Evolutionary conservation across 2,113 vertebrate species (phyloP).

Genomic region (Dendrocopos noguchii): DNA sequence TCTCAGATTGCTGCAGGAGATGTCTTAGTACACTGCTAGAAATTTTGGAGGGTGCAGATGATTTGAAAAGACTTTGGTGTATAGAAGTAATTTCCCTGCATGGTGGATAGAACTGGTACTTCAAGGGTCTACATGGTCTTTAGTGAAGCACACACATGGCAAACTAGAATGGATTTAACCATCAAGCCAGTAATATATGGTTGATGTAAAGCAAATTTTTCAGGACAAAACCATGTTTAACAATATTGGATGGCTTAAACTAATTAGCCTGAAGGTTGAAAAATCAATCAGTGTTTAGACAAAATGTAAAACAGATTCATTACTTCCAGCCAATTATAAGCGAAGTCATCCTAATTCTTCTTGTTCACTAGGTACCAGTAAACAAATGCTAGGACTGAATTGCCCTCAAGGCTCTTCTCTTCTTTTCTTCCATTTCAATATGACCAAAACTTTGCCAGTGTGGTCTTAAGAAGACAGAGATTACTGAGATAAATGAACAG

Average conservation of each 20-base stretch:
- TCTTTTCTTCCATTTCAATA: background rate
- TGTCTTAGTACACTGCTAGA: background rate
- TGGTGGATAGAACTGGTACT: background rate
- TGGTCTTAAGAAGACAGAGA: background rate
- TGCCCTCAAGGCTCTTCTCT: background rate
- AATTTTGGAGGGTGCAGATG: background rate
- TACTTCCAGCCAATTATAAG: background rate
- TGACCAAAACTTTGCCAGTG: background rate
- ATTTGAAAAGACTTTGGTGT: background rate
- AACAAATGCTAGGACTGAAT: background rate
- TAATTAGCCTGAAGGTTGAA: background rate
- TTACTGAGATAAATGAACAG: background rate
- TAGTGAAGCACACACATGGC: background rate
- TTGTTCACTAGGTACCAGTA: background rate
- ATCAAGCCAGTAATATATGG: background rate
- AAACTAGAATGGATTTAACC: background rate
- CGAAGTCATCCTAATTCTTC: background rate
- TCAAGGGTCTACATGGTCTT: background rate
- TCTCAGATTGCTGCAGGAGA: background rate
- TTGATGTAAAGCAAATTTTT: background rate
- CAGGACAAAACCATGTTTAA: background rate
- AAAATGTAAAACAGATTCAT: background rate
- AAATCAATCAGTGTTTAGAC: background rate
- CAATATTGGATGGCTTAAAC: background rate
- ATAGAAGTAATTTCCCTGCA: background rate